phyloP scores from a whole-genome alignment of 2,888 invertebrate genomes.

The Flexamia atlantica region DNA sequence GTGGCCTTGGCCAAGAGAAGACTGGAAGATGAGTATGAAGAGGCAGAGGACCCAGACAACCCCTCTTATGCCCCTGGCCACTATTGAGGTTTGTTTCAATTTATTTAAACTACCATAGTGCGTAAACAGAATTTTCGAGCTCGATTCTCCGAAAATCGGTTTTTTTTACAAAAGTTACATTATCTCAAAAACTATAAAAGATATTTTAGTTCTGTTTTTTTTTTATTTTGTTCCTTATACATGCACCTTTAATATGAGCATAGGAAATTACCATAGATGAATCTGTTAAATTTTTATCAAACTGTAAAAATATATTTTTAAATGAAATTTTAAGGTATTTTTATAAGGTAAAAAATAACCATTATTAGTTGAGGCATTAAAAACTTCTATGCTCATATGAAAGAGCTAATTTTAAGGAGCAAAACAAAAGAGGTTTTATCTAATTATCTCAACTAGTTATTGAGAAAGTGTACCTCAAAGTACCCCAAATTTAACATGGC shows the following conservation, averaged over 20 bases:
- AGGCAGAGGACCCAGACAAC: constrained; percentile 31
- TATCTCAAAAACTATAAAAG: constrained; percentile 17
- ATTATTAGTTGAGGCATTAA: not conserved
- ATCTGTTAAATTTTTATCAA: not conserved
- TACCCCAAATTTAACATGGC: constrained; percentile 12
- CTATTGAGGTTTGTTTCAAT: constrained; percentile 24
- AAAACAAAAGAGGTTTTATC: not conserved
- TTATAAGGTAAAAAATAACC: not conserved
- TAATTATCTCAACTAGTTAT: not conserved
- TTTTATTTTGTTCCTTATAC: not conserved
- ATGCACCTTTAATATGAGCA: not conserved
- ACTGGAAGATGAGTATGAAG: constrained; percentile 38
- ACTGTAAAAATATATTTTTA: not conserved
- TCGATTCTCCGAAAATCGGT: constrained; percentile 16
- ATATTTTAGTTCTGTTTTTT: constrained; percentile 1
- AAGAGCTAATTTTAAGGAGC: not conserved
- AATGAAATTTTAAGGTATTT: constrained; percentile 5
- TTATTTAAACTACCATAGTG: not conserved
- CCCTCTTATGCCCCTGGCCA: constrained; percentile 39
- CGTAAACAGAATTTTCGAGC: not conserved
- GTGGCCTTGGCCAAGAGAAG: constrained; percentile 10
- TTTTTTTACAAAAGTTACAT: constrained; percentile 16
- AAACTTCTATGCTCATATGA: not conserved
- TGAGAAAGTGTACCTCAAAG: not conserved
- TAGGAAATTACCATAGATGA: not conserved